phyloP scores from a whole-genome alignment of 1,140 invertebrate genomes.

The Conus ventricosus region DNA sequence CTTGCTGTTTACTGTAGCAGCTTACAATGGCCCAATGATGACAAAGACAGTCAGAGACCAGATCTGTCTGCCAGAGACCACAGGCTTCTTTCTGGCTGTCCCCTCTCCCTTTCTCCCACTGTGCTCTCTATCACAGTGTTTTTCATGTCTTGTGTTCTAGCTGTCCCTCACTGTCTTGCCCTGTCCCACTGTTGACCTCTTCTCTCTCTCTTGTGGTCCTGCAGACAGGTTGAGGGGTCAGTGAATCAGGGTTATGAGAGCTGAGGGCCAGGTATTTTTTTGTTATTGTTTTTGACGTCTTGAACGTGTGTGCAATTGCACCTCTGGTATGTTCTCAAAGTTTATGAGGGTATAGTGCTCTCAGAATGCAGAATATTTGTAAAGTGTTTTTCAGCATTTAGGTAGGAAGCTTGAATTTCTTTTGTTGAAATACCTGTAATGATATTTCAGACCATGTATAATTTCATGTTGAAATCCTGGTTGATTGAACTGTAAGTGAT shows the following conservation, averaged over 20 bases:
- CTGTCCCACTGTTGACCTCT: neutral
- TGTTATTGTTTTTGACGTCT: no score
- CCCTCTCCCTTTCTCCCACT: neutral
- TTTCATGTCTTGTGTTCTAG: neutral
- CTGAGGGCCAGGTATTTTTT: conserved; percentile 14
- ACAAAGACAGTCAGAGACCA: conserved; percentile 11
- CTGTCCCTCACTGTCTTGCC: neutral
- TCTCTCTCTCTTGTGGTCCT: neutral
- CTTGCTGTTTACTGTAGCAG: no score
- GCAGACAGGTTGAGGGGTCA: conserved; percentile 27
- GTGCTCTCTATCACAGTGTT: neutral
- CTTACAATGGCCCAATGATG: neutral
- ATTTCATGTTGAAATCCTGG: no score
- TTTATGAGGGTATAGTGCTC: no score
- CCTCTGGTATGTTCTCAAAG: no score
- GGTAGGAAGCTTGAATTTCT: no score
- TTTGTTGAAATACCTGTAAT: no score
- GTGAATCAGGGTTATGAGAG: conserved; percentile 37
- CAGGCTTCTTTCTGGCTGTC: conserved; percentile 21
- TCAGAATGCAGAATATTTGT: no score
- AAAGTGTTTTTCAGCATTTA: no score
- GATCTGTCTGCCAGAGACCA: neutral
- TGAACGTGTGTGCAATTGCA: no score
- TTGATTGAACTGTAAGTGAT: no score
- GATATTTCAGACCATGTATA: no score